These are phyloP conservation scores for Bimastos eiseni DNA, from an alignment of 2,888 invertebrate species.

Conservation along the genomic window DNA sequence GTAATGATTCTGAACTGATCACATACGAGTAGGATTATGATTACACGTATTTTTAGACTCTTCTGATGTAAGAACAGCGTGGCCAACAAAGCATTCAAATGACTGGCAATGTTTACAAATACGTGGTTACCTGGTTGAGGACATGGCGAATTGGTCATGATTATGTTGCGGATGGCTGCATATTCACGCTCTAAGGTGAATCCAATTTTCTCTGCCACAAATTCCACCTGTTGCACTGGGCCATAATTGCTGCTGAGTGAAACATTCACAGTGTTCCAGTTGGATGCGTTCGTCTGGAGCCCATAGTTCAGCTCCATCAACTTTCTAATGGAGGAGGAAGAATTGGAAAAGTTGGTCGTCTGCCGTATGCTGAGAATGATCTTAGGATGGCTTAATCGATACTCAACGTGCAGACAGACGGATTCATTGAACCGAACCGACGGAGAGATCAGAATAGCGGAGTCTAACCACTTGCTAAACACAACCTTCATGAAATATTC, in stretches of 20 bases:
- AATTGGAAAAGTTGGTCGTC: too few relatives aligned
- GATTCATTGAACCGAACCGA: too few relatives aligned
- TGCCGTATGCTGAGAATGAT: too few relatives aligned
- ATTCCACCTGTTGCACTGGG: not conserved
- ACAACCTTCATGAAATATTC: not conserved
- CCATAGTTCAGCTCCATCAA: not conserved
- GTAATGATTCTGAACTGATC: too few relatives aligned
- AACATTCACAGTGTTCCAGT: not conserved
- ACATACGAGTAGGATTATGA: too few relatives aligned
- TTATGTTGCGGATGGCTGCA: not conserved
- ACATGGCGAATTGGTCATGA: not conserved
- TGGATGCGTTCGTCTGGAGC: not conserved
- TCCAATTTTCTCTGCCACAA: slow-evolving; percentile 14
- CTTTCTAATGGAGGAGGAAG: not conserved
- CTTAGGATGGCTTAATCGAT: not conserved
- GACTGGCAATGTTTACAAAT: too few relatives aligned
- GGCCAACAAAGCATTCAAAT: too few relatives aligned
- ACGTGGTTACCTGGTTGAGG: too few relatives aligned
- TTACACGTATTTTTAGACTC: too few relatives aligned
- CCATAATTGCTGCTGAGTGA: not conserved
- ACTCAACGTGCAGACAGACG: not conserved
- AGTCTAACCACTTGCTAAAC: too few relatives aligned
- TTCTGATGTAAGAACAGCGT: too few relatives aligned
- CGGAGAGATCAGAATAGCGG: too few relatives aligned
- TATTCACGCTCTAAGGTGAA: not conserved